phyloP scores from a whole-genome alignment of 1,140 invertebrate genomes.

The Aricia agestis region DNA sequence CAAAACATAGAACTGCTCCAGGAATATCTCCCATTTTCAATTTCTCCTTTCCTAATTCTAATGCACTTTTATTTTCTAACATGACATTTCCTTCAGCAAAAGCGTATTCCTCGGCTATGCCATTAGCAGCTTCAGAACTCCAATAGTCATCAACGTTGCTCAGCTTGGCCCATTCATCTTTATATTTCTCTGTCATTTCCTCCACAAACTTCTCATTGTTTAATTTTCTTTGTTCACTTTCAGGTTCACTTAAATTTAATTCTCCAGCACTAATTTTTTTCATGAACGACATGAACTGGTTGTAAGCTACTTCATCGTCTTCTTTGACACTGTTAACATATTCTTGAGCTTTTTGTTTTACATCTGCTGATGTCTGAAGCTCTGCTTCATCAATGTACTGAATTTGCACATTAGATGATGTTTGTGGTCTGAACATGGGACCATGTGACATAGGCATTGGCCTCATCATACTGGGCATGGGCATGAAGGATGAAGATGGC shows the following conservation, averaged over 20 bases:
- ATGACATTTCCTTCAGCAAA: constrained; percentile 93
- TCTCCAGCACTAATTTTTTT: constrained; percentile 84
- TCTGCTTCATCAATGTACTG: constrained; percentile 61
- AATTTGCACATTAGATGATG: constrained; percentile 49
- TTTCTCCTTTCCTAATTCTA: constrained; percentile 90
- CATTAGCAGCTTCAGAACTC: constrained; percentile 57
- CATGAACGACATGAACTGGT: constrained; percentile 92
- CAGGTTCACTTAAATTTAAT: constrained; percentile 62
- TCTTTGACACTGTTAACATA: constrained; percentile 81
- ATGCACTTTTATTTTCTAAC: constrained; percentile 86
- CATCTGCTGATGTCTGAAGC: constrained; percentile 43
- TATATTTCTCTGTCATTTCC: constrained; percentile 69
- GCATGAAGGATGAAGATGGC: constrained; percentile 42
- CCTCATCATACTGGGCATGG: constrained; percentile 40
- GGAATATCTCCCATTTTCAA: constrained; percentile 92
- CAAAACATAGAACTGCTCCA: constrained; percentile 96
- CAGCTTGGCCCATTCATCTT: constrained; percentile 72
- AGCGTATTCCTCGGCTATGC: constrained; percentile 82
- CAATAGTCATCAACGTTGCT: constrained; percentile 65
- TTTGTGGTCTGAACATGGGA: constrained; percentile 32
- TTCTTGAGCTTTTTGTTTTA: constrained; percentile 71
- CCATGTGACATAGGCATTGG: constrained; percentile 42
- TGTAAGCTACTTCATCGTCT: constrained; percentile 82
- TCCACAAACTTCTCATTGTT: constrained; percentile 66
- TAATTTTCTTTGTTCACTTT: constrained; percentile 45